Evolutionary conservation across 2,888 invertebrate genomes (phyloP).

Genomic region (Caprella mutica): DNA sequence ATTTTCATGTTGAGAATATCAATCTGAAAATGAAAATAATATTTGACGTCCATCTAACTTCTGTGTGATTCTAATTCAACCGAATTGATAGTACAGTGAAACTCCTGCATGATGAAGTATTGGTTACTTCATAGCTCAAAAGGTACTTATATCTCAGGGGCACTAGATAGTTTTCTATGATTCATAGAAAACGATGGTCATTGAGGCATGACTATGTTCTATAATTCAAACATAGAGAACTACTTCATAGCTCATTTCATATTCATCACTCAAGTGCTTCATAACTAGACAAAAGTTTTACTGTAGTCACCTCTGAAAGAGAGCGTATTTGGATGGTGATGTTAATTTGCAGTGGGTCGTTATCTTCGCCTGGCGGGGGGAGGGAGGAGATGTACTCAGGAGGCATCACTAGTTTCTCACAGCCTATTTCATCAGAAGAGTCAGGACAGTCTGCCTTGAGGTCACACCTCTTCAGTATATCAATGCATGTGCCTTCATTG

Average conservation of each 20-base stretch:
- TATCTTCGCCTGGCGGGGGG: slow-evolving; percentile 1
- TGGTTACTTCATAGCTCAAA: neutral
- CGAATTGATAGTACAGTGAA: neutral
- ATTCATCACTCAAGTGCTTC: neutral
- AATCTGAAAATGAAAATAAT: slow-evolving; percentile 12
- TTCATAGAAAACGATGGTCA: too few species aligned
- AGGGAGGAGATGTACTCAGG: neutral
- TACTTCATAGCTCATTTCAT: neutral
- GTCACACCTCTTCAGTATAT: neutral
- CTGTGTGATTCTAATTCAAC: neutral
- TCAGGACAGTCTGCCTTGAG: slow-evolving; percentile 6
- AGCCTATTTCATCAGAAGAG: slow-evolving; percentile 8
- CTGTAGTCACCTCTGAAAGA: slow-evolving; percentile 8
- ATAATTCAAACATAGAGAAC: too few species aligned
- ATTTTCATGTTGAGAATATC: slow-evolving; percentile 25
- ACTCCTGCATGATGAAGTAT: neutral
- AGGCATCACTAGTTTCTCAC: neutral
- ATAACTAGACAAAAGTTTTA: neutral
- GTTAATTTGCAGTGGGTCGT: slow-evolving; percentile 1
- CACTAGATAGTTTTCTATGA: too few species aligned
- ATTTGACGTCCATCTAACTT: neutral
- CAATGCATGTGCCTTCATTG: slow-evolving; percentile 6
- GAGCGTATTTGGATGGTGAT: slow-evolving; percentile 3
- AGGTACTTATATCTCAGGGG: too few species aligned
- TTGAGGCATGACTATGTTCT: neutral